Evolutionary conservation across 2,888 invertebrate species (phyloP).

Genomic region (Harpalus rufipes): DNA sequence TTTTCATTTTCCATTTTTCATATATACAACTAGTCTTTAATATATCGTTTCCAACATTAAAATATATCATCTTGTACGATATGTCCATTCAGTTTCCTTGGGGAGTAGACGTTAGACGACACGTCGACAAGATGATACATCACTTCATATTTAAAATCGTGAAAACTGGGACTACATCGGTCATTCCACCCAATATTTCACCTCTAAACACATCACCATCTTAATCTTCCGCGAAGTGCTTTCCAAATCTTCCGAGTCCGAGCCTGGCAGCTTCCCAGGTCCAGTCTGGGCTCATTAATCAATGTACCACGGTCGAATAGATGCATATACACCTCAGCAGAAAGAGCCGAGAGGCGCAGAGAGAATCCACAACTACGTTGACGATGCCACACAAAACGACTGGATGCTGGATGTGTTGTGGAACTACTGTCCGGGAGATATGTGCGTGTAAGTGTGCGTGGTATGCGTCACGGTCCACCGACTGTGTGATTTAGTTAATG

Average conservation of each 20-base stretch:
- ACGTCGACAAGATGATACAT: background rate
- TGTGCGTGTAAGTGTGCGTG: constrained; percentile 12
- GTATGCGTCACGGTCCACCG: constrained; percentile 19
- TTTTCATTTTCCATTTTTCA: too few relatives aligned
- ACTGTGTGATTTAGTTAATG: constrained; percentile 28
- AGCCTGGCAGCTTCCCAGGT: constrained; percentile 34
- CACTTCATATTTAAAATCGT: constrained; percentile 1
- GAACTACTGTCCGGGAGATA: constrained; percentile 5
- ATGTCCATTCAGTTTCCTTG: too few relatives aligned
- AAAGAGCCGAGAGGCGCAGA: background rate
- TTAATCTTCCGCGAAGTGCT: constrained; percentile 16
- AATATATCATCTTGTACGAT: too few relatives aligned
- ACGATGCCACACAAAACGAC: constrained; percentile 29
- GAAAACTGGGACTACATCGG: background rate
- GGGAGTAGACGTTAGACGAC: too few relatives aligned
- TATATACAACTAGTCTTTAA: too few relatives aligned
- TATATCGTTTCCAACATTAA: too few relatives aligned
- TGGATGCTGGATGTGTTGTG: too few relatives aligned
- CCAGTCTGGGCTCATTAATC: constrained; percentile 54
- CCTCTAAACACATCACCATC: constrained; percentile 2
- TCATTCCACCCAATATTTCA: constrained; percentile 25
- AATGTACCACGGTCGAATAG: constrained; percentile 59
- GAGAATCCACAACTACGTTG: background rate
- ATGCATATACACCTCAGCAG: constrained; percentile 54
- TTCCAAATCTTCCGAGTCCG: constrained; percentile 40